Percentiles rank a stretch among this genome's conserved stretches.
These are phyloP conservation scores for Callyntrura guangdongensis DNA, from an alignment of 2,888 invertebrate species.

Conservation along the genomic window DNA sequence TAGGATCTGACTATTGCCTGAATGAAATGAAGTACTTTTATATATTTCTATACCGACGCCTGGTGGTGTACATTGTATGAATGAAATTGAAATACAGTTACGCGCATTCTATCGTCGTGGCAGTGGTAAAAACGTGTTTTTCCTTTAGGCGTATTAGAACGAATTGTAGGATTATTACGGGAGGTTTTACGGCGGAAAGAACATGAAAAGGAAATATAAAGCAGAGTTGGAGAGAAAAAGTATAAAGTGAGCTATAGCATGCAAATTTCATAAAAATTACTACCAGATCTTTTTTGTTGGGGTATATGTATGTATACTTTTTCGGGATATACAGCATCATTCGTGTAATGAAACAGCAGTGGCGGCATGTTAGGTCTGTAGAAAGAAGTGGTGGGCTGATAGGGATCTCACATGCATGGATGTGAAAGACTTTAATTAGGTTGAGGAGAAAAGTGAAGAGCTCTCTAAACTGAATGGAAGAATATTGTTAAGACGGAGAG, in stretches of 20 bases:
- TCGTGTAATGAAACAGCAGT: neutral
- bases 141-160: slow-evolving; percentile 15
- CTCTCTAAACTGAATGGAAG: slow-evolving; percentile 70
- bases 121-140: neutral
- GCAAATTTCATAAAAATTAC: slow-evolving; percentile 68
- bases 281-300: slow-evolving; percentile 26
- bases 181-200: neutral
- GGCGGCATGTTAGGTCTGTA: slow-evolving; percentile 5
- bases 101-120: neutral
- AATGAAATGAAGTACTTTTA: too few species aligned
- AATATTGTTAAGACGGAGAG: slow-evolving; percentile 69
- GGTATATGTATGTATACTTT: neutral
- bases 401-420: slow-evolving; percentile 75
- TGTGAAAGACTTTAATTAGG: slow-evolving; percentile 77
- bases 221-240: slow-evolving; percentile 6
- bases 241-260: slow-evolving; percentile 3
- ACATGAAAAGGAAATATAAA: slow-evolving; percentile 21
- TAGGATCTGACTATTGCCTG: neutral
- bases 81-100: slow-evolving; percentile 15
- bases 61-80: neutral
- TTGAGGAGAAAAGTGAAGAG: slow-evolving; percentile 74
- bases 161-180: slow-evolving; percentile 60
- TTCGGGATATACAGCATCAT: neutral
- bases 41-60: neutral
- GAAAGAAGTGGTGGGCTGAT: slow-evolving; percentile 50